Evolutionary conservation across 2,113 vertebrate species (phyloP).

Genomic region (Brachypodius melanocephalos): DNA sequence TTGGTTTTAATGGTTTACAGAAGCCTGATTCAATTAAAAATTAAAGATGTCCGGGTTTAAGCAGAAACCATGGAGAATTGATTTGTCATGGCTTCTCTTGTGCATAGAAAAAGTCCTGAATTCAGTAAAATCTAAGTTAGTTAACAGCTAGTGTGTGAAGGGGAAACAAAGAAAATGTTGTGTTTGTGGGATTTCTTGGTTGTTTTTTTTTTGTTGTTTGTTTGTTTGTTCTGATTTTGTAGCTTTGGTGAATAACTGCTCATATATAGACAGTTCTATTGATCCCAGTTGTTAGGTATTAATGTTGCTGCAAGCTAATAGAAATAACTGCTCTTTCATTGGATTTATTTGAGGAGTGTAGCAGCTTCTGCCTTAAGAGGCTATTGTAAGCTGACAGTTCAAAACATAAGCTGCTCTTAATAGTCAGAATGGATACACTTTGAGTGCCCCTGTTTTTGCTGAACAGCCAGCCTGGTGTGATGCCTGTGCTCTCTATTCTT

Average conservation of each 20-base stretch:
- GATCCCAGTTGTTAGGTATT: neutral
- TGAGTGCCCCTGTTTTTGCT: neutral
- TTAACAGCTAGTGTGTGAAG: neutral
- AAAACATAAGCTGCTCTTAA: conserved; percentile 42
- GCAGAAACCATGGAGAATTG: neutral
- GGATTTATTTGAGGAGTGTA: conserved; percentile 36
- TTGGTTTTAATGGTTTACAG: neutral
- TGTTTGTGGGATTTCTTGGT: neutral
- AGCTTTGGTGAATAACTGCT: neutral
- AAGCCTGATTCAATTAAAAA: conserved; percentile 15
- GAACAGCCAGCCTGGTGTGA: neutral
- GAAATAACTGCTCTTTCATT: conserved; percentile 30
- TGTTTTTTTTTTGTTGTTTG: too few species aligned
- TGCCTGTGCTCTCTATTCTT: neutral
- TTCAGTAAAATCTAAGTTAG: conserved; percentile 18
- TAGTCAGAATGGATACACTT: conserved; percentile 9
- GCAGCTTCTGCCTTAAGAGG: conserved; percentile 39
- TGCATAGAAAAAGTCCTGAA: neutral
- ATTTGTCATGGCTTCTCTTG: conserved; percentile 18
- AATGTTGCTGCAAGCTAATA: neutral
- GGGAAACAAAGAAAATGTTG: neutral
- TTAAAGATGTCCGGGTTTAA: neutral
- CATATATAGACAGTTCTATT: neutral
- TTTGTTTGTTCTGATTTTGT: neutral
- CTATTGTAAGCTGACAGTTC: conserved; percentile 53